Percentiles rank a stretch among this genome's conserved stretches.
Evolutionary conservation across 2,797 vertebrate genomes (phyloP).

Genomic region (Pipistrellus kuhlii): DNA sequence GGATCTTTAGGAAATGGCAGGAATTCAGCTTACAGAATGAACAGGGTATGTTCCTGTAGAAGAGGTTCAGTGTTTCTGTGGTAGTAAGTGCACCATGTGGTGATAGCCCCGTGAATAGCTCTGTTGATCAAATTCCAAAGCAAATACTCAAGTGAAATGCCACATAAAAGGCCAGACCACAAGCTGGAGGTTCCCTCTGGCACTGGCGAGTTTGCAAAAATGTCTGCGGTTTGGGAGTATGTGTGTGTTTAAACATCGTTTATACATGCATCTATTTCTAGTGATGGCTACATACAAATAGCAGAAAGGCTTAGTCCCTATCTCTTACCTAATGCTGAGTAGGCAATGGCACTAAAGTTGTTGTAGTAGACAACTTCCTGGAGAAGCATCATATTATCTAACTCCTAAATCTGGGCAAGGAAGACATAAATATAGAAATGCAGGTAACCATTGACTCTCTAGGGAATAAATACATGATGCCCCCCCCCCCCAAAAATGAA

Average conservation of each 20-base stretch:
- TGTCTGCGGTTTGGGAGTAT: conserved; percentile 57
- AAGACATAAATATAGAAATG: background rate
- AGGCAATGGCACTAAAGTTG: background rate
- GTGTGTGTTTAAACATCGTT: background rate
- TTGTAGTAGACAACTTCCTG: background rate
- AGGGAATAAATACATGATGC: background rate
- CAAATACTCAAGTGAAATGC: conserved; percentile 70
- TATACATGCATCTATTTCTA: conserved; percentile 19
- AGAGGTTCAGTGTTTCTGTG: conserved; percentile 55
- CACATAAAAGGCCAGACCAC: conserved; percentile 67
- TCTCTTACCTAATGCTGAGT: background rate
- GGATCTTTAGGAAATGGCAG: conserved; percentile 35
- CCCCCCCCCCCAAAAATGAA: no score
- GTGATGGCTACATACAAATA: background rate
- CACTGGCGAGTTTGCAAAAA: conserved; percentile 37
- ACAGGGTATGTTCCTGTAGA: background rate
- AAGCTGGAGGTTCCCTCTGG: conserved; percentile 57
- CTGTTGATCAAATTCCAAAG: conserved; percentile 78
- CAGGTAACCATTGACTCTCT: background rate
- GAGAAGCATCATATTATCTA: background rate
- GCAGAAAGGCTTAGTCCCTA: background rate
- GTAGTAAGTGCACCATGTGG: conserved; percentile 24
- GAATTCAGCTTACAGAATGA: background rate
- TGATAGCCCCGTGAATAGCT: conserved; percentile 66
- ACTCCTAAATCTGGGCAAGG: background rate